Percentiles rank a stretch among this genome's conserved stretches.
Evolutionary conservation across 2,113 vertebrate species (phyloP).

Genomic region (Osmerus eperlanus): DNA sequence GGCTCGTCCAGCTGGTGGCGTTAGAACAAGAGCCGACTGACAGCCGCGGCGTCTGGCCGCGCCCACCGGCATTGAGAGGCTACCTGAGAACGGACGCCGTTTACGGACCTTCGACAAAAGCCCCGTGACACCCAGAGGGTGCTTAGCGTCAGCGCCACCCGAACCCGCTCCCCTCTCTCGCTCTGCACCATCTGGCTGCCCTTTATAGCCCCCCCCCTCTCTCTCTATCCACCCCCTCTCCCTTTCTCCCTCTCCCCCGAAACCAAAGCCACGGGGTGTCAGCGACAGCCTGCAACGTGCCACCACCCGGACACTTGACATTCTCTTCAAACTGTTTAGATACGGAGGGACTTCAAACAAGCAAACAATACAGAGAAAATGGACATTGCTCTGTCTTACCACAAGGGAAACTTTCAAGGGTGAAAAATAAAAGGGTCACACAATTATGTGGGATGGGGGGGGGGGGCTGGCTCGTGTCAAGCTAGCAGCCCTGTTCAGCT

Average conservation of each 20-base stretch:
- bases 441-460: no score
- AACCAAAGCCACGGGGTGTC: neutral
- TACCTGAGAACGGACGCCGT: neutral
- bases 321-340: neutral
- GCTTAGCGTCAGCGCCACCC: constrained; percentile 61
- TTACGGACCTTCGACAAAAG: constrained; percentile 11
- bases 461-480: no score
- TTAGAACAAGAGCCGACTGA: neutral
- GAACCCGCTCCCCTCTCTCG: constrained; percentile 8
- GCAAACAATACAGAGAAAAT: neutral
- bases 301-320: neutral
- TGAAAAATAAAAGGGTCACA: no score
- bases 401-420: neutral
- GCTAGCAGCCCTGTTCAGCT: constrained; percentile 20
- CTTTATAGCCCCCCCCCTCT: neutral
- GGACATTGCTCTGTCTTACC: neutral
- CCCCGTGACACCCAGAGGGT: constrained; percentile 45
- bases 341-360: neutral
- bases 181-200: constrained; percentile 49
- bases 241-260: neutral
- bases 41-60: neutral
- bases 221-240: neutral
- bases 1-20: no score
- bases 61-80: constrained; percentile 4
- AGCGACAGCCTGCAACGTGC: neutral